Conservation (phyloP, 2,797 vertebrate species). For the Gymnothorax javanicus region DNA sequence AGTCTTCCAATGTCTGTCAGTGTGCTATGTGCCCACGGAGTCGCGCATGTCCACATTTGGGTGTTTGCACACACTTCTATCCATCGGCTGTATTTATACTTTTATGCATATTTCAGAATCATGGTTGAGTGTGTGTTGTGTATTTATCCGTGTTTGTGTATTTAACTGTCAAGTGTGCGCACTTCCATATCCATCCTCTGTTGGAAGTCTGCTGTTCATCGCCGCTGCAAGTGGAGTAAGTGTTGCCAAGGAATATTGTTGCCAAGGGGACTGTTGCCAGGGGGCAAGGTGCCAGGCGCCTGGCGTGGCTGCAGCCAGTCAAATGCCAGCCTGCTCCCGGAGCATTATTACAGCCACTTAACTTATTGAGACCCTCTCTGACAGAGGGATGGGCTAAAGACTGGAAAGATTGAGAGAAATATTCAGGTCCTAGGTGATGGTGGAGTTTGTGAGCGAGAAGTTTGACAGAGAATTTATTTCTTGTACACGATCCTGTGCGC, state of each 20-base stretch:
- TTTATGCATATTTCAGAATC: no score
- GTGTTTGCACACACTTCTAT: no score
- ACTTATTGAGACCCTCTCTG: slow-evolving; percentile 58
- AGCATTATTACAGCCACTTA: slow-evolving; percentile 75
- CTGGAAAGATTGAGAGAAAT: neutral
- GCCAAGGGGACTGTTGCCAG: slow-evolving; percentile 62
- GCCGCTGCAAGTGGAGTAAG: slow-evolving; percentile 33
- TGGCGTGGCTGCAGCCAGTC: slow-evolving; percentile 42
- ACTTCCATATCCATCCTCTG: neutral
- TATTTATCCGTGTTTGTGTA: neutral
- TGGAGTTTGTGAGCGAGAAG: neutral
- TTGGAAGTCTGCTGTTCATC: neutral
- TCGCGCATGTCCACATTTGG: no score
- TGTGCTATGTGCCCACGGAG: no score
- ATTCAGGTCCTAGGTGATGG: neutral
- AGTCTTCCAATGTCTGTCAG: no score
- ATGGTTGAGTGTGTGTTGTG: neutral
- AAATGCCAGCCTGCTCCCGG: slow-evolving; percentile 57
- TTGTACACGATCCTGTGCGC: neutral
- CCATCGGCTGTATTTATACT: no score
- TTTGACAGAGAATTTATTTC: neutral
- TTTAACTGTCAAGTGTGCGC: neutral
- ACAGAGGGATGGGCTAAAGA: neutral
- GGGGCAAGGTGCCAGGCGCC: slow-evolving; percentile 43
- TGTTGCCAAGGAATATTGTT: slow-evolving; percentile 60